Evolutionary conservation across 2,113 vertebrate species (phyloP).

Genomic region (Cynopterus brachyotis): DNA sequence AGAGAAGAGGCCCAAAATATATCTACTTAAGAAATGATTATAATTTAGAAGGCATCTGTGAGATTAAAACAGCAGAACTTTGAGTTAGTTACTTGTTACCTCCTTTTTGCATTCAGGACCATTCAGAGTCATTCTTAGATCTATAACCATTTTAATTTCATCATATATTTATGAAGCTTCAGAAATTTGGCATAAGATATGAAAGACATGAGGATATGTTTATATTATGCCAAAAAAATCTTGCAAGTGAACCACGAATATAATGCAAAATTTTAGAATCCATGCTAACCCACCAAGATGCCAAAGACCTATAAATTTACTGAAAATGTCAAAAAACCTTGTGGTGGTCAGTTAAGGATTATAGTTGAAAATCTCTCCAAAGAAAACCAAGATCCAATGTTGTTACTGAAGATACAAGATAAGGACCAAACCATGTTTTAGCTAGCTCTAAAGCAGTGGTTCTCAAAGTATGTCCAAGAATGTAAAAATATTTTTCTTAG

Average conservation of each 20-base stretch:
- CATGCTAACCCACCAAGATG: background rate
- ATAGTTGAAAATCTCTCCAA: background rate
- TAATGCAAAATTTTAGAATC: background rate
- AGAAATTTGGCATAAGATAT: background rate
- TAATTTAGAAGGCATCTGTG: background rate
- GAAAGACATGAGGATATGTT: background rate
- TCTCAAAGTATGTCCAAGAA: background rate
- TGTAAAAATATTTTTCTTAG: background rate
- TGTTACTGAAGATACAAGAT: background rate
- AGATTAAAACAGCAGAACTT: background rate
- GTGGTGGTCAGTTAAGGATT: background rate
- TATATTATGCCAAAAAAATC: background rate
- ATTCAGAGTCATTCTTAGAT: background rate
- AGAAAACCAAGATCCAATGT: background rate
- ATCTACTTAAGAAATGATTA: background rate
- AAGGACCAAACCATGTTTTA: background rate
- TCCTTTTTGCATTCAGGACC: background rate
- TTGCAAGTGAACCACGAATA: background rate
- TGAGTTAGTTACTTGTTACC: background rate
- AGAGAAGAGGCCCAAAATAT: background rate
- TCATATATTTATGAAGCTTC: background rate
- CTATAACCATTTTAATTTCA: slow-evolving; percentile 23
- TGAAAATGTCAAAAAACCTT: background rate
- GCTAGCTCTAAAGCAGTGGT: background rate
- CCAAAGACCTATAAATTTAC: background rate